Evolutionary conservation across 2,113 vertebrate genomes (phyloP).

Genomic region (Struthio camelus): DNA sequence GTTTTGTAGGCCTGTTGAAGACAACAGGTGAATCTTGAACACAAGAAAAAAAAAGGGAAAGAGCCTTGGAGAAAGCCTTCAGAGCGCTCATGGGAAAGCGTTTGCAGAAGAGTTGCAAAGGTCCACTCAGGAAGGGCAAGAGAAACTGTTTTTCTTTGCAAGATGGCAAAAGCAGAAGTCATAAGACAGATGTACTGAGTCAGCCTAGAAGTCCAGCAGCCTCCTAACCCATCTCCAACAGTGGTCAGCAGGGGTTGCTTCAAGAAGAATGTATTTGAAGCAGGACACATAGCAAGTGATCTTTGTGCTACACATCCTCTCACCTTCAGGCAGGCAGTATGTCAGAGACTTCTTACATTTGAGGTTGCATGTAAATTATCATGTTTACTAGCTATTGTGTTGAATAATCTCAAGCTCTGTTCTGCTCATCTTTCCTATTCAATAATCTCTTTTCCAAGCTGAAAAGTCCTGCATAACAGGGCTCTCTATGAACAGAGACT

Average conservation of each 20-base stretch:
- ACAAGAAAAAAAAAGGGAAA: background rate
- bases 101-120: background rate
- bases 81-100: accelerated
- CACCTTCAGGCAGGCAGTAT: too few relatives aligned
- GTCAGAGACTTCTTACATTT: background rate
- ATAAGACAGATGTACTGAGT: background rate
- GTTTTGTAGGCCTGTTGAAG: background rate
- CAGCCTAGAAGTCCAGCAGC: background rate
- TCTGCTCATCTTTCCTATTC: background rate
- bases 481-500: background rate
- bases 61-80: background rate
- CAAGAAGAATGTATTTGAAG: background rate
- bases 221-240: background rate
- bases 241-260: background rate
- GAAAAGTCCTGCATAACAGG: background rate
- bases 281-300: background rate
- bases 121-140: background rate
- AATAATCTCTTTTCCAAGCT: background rate
- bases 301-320: background rate
- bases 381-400: background rate
- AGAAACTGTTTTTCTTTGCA: background rate
- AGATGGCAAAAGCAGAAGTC: background rate
- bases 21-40: background rate
- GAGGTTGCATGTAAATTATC: background rate
- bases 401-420: background rate